Conservation (phyloP, 2,888 invertebrate species). For the Calliscelio sp. region DNA sequence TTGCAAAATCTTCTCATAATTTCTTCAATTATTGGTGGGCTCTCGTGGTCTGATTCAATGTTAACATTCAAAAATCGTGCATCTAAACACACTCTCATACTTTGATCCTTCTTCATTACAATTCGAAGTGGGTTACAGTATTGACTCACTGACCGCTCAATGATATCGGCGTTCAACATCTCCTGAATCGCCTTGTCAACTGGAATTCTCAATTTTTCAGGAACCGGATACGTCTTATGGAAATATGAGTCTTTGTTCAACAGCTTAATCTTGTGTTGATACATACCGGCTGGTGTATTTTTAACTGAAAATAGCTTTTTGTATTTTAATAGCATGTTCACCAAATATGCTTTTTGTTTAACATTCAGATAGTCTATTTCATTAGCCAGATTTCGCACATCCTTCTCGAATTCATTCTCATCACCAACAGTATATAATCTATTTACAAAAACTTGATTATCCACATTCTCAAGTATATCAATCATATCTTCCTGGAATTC, state of each 20-base stretch:
- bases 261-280: constrained; percentile 10
- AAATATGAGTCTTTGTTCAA: neutral
- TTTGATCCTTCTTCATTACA: constrained; percentile 78
- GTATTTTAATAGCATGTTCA: constrained; percentile 26
- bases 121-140: constrained; percentile 80
- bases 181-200: constrained; percentile 62
- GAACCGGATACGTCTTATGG: constrained; percentile 77
- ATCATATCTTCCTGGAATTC: too few species aligned
- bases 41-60: constrained; percentile 78
- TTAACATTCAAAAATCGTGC: constrained; percentile 78
- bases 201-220: constrained; percentile 58
- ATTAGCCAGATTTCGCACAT: too few species aligned
- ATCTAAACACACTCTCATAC: constrained; percentile 79
- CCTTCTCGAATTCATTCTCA: too few species aligned
- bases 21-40: constrained; percentile 70
- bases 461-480: too few species aligned
- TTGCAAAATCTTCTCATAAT: constrained; percentile 55
- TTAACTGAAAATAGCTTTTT: constrained; percentile 69
- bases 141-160: constrained; percentile 76
- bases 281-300: constrained; percentile 67
- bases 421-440: too few species aligned
- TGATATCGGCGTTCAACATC: constrained; percentile 77
- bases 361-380: neutral
- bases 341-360: neutral
- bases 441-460: too few species aligned